Evolutionary conservation across 2,113 vertebrate genomes (phyloP).

Genomic region (Syngnathoides biaculeatus): DNA sequence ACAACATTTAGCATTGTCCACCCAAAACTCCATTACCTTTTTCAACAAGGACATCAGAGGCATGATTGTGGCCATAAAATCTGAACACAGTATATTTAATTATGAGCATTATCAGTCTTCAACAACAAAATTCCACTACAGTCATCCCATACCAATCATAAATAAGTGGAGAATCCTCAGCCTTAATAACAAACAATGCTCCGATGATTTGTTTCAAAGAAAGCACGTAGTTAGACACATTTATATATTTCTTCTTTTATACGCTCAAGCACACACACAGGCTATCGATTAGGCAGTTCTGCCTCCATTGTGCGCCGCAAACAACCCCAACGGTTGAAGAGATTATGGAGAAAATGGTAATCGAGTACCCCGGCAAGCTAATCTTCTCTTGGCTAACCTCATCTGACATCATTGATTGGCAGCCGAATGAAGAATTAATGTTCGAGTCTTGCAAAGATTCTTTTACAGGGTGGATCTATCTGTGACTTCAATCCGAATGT

Average conservation of each 20-base stretch:
- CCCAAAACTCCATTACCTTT: no score
- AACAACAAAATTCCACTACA: no score
- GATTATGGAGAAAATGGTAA: slow-evolving; percentile 44
- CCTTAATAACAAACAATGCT: no score
- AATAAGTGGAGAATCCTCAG: no score
- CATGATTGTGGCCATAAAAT: no score
- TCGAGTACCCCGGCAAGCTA: neutral
- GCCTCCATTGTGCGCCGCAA: slow-evolving; percentile 24
- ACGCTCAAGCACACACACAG: slow-evolving; percentile 34
- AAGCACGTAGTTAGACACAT: slow-evolving; percentile 10
- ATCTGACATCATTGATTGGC: slow-evolving; percentile 12
- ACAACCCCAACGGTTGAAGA: slow-evolving; percentile 44
- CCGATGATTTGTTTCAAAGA: slow-evolving; percentile 31
- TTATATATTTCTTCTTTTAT: neutral
- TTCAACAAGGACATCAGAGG: no score
- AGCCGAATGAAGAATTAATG: slow-evolving; percentile 5
- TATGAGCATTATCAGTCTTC: no score
- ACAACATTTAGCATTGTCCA: no score
- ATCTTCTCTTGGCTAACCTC: slow-evolving; percentile 2
- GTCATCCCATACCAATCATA: no score
- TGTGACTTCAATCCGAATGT: neutral
- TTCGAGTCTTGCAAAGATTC: neutral
- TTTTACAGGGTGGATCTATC: neutral
- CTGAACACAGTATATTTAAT: no score
- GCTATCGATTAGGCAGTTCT: slow-evolving; percentile 40